Evolutionary conservation across 2,888 invertebrate species (phyloP), one percentile per base, ranked within the genome.

Genomic region (Polietes domitor): DNA sequence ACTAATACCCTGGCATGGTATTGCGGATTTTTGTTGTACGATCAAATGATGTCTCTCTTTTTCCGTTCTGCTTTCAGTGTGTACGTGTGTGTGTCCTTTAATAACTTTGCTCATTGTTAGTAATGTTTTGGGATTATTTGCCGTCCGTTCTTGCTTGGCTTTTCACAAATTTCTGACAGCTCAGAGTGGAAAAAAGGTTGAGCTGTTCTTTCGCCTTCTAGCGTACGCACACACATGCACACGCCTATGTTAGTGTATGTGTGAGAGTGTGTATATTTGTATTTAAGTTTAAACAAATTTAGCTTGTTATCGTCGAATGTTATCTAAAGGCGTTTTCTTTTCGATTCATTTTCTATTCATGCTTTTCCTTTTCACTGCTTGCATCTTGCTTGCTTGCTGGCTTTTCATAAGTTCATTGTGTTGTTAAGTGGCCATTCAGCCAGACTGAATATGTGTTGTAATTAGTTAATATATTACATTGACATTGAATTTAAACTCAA

Each of bases 231-330:
- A 65, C 19, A 37, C 32, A 65, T 21, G 19, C 17, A 2, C 9
- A 5, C 50, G 50, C 19, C 9, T 53, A 3, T 58, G 55, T 55
- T 3, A 7, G 58, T 58, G 61, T 61, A 32, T 32, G n/a, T n/a
- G n/a, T n/a, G n/a, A n/a, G 32, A 5, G 5, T 63, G 6, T 63
- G 63, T 65, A 65, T 24, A 55, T n/a, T 50, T 63, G 37, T 68
- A 24, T 68, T 68, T 68, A 41, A 43, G 68, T 68, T 68, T 68
- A 68, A 68, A 68, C 68, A 68, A 68, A 68, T 68, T 68, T 68
- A 68, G 68, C 68, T 68, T 68, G 24, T 68, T 68, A 68, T 68
- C 68, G 68, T 15, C 24, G 21, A n/a, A 21, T 43, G 68, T 37
- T 65, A 68, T 68, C 68, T 68, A 43, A 68, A 68, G 68, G 68